Evolutionary conservation across 2,113 vertebrate genomes (phyloP).

Genomic region (Sander vitreus): DNA sequence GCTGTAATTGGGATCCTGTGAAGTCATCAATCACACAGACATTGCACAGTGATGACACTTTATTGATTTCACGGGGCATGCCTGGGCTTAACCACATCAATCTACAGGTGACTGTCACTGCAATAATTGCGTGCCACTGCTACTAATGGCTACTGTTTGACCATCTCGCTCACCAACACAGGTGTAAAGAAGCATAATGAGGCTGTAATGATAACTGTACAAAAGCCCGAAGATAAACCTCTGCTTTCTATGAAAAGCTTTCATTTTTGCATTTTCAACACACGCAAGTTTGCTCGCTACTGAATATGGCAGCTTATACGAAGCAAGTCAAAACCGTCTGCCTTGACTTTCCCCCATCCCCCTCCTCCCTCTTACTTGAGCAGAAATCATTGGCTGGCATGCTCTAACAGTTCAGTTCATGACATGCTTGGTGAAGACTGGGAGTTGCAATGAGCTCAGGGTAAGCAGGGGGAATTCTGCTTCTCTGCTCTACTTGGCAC

Average conservation of each 20-base stretch:
- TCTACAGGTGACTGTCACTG: conserved; percentile 72
- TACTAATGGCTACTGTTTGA: conserved; percentile 73
- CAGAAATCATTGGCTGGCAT: conserved; percentile 65
- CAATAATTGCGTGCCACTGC: conserved; percentile 69
- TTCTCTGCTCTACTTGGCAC: conserved; percentile 78
- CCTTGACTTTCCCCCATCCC: conserved; percentile 14
- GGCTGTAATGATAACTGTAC: conserved; percentile 22
- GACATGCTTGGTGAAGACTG: conserved; percentile 71
- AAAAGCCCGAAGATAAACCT: neutral
- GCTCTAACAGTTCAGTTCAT: conserved; percentile 63
- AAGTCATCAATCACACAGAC: conserved; percentile 79
- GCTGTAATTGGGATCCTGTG: conserved; percentile 77
- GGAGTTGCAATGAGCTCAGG: conserved; percentile 68
- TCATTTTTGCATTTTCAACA: conserved; percentile 15
- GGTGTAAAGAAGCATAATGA: conserved; percentile 64
- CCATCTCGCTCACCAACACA: conserved; percentile 61
- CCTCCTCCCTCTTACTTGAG: conserved; percentile 21
- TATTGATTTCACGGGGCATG: conserved; percentile 79
- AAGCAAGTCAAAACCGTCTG: conserved; percentile 60
- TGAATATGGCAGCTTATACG: conserved; percentile 33
- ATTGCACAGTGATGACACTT: conserved; percentile 74
- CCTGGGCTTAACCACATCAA: conserved; percentile 71
- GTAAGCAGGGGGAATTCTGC: conserved; percentile 75
- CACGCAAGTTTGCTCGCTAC: conserved; percentile 20
- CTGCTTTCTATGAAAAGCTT: conserved; percentile 39